Base-by-base conservation (phyloP, 1,140 invertebrate genomes). In the Manduca sexta region DNA sequence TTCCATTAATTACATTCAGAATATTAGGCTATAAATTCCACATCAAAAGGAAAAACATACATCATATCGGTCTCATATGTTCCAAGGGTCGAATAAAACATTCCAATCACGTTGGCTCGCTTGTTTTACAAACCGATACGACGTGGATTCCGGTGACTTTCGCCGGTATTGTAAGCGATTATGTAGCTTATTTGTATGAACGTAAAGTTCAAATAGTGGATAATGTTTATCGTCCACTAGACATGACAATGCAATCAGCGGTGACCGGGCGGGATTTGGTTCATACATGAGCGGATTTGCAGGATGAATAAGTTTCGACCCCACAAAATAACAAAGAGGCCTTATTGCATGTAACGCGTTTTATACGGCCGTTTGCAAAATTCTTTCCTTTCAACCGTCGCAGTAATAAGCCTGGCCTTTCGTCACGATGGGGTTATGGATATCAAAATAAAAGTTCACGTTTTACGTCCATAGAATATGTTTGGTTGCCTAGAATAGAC, bases 161-260 rank as follows among this genome's bases (percentile, higher is more conserved):
- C 13, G 13, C 13, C 0, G 21, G 8, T 5, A 26, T 0, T 5
- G 21, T 8, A 26, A 3, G 21, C 21, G 21, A 68, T 51, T 56
- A 49, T 66, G 34, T 49, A 21, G 18, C 52, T 62, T 76, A 68
- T 49, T n/a, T 8, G 11, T 16, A 42, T 37, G 3, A 1, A 0
- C 2, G 12, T 43, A 72, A 67, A 52, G 64, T 52, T 48, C 16
- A 40, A 49, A 49, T 50, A 61, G 26, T 50, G 4, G 8, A 26
- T 26, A 3, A 3, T 26, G 21, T 26, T 26, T 3, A 43, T 31
- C 44, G 70, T 64, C 69, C 66, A 64, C 62, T 74, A 74, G 69
- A 81, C 77, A 85, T 83, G 82, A 85, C 82, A 85, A 78, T 82
- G 82, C 82, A 85, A 85, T 85, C 82, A 83, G 73, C 79, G 79